Evolutionary conservation across 1,140 invertebrate species (phyloP).

Genomic region (Anthonomus grandis): DNA sequence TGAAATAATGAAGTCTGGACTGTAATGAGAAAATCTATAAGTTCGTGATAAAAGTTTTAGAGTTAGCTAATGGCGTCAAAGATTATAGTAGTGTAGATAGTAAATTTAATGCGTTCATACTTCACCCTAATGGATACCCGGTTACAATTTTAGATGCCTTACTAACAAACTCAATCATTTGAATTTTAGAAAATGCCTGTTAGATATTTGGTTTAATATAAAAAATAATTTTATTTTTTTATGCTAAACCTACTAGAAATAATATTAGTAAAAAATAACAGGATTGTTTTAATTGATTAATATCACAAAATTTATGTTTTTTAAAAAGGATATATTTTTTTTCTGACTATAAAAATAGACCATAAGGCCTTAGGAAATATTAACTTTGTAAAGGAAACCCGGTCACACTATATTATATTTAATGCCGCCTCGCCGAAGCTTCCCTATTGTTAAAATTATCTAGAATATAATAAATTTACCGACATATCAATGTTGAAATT

Average conservation of each 20-base stretch:
- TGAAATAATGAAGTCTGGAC: too few relatives aligned
- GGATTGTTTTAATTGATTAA: too few relatives aligned
- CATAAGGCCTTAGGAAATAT: neutral
- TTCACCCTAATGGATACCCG: neutral
- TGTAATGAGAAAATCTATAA: conserved; percentile 12
- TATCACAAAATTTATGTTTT: neutral
- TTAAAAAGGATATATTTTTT: neutral
- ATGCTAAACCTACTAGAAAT: neutral
- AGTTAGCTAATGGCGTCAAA: conserved; percentile 5
- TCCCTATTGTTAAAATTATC: conserved; percentile 21
- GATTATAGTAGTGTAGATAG: conserved; percentile 5
- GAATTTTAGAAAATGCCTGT: neutral
- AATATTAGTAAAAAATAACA: neutral
- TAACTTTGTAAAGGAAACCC: conserved; percentile 10
- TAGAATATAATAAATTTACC: conserved; percentile 21
- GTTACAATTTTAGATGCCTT: neutral
- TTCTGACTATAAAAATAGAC: neutral
- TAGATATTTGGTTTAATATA: neutral
- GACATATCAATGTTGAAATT: conserved; percentile 21
- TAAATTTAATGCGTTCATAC: neutral
- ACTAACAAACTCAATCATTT: too few relatives aligned
- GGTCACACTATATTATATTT: conserved; percentile 24
- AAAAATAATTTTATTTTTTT: neutral
- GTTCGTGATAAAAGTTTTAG: conserved; percentile 5
- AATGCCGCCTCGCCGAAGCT: conserved; percentile 10